A percentile compares a stretch with the other conserved stretches of the same genome.
These are phyloP conservation scores for Drosophila rellima DNA, from an alignment of 2,888 invertebrate species.

Conservation along the genomic window DNA sequence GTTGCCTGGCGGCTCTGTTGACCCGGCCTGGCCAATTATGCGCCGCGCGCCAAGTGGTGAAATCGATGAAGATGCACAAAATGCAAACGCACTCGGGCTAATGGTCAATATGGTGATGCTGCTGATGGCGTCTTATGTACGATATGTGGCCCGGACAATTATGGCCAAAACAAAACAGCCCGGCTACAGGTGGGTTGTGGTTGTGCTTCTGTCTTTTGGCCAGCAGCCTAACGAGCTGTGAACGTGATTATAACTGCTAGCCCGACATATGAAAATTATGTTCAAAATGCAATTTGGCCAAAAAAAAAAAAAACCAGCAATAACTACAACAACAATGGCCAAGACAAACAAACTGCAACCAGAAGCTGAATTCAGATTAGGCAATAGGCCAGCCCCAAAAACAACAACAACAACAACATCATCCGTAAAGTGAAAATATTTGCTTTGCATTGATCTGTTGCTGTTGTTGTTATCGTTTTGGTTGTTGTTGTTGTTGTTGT, in stretches of 20 bases:
- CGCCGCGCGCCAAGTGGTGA: slow-evolving; percentile 79
- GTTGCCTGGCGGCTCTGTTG: slow-evolving; percentile 55
- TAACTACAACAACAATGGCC: slow-evolving; percentile 40
- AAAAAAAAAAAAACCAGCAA: slow-evolving; percentile 30
- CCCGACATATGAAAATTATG: slow-evolving; percentile 81
- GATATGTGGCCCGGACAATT: slow-evolving; percentile 77
- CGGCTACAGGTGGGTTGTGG: slow-evolving; percentile 77
- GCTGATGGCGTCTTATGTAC: slow-evolving; percentile 66
- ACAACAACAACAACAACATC: slow-evolving; percentile 5
- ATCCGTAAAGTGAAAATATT: slow-evolving; percentile 75
- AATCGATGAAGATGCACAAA: slow-evolving; percentile 82
- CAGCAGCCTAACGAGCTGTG: slow-evolving; percentile 76
- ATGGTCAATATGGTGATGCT: slow-evolving; percentile 80
- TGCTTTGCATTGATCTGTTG: slow-evolving; percentile 69
- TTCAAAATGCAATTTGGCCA: slow-evolving; percentile 78
- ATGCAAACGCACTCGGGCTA: slow-evolving; percentile 79
- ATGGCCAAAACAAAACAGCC: slow-evolving; percentile 59
- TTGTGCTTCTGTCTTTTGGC: slow-evolving; percentile 17
- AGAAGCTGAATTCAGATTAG: slow-evolving; percentile 69
- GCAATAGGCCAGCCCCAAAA: slow-evolving; percentile 49
- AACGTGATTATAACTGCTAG: slow-evolving; percentile 79
- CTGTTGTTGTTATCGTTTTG: slow-evolving; percentile 25
- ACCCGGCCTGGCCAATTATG: slow-evolving; percentile 78
- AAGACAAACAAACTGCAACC: slow-evolving; percentile 61
- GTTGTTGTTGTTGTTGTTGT: slow-evolving; percentile 26